Evolutionary conservation across 2,113 vertebrate species (phyloP).

Genomic region (Chloropsis cyanopogon): DNA sequence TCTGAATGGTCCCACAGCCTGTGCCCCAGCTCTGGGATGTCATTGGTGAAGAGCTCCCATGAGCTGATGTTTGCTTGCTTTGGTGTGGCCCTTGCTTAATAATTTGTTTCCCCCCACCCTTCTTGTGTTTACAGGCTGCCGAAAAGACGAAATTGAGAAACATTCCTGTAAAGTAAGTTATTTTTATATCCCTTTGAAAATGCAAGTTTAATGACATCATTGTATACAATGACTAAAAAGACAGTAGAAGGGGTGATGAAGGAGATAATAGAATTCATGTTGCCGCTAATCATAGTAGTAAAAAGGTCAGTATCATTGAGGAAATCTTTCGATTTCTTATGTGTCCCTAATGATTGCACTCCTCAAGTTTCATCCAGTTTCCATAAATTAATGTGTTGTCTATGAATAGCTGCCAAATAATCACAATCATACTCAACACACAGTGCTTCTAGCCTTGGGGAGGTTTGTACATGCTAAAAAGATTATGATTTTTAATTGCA

Average conservation of each 20-base stretch:
- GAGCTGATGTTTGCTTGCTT: slow-evolving; percentile 1
- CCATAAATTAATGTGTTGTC: slow-evolving; percentile 68
- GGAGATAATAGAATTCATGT: slow-evolving; percentile 15
- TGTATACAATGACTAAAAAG: neutral
- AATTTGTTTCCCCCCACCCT: slow-evolving; percentile 43
- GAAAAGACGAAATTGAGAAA: slow-evolving; percentile 92
- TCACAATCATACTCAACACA: slow-evolving; percentile 58
- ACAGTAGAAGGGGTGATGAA: neutral
- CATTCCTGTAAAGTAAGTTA: slow-evolving; percentile 88
- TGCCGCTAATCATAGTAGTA: slow-evolving; percentile 14
- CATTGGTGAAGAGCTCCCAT: neutral
- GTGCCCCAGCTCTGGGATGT: neutral
- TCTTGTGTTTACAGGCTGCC: slow-evolving; percentile 83
- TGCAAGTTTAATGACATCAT: neutral
- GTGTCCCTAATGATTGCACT: slow-evolving; percentile 26
- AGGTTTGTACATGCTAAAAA: slow-evolving; percentile 67
- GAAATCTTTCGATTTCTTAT: neutral
- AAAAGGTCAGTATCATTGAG: slow-evolving; percentile 7
- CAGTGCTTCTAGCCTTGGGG: slow-evolving; percentile 60
- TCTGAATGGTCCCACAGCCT: neutral
- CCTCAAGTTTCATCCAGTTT: slow-evolving; percentile 61
- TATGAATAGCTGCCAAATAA: slow-evolving; percentile 68
- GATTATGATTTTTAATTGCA: slow-evolving; percentile 73
- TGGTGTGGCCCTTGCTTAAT: slow-evolving; percentile 45
- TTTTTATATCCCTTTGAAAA: slow-evolving; percentile 46